A percentile compares a stretch with the other conserved stretches of the same genome.
phyloP scores from a whole-genome alignment of 1,140 invertebrate species.

The Tetramorium parvispinum region DNA sequence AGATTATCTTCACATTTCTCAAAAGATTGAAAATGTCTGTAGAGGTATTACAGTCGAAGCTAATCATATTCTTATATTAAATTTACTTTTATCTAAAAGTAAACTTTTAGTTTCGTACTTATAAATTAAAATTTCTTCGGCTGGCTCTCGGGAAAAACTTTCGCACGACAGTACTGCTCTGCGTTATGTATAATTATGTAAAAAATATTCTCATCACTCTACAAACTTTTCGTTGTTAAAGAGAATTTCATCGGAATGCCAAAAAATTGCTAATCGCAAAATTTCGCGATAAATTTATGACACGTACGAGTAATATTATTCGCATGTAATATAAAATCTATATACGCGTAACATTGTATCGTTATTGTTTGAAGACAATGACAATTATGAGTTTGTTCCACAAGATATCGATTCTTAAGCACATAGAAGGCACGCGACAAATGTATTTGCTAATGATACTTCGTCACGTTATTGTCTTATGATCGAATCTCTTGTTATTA shows the following conservation, averaged over 20 bases:
- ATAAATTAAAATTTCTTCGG: neutral
- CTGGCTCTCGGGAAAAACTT: neutral
- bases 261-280: constrained; percentile 6
- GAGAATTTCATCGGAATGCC: neutral
- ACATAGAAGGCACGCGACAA: constrained; percentile 6
- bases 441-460: neutral
- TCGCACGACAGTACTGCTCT: neutral
- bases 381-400: neutral
- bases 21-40: neutral
- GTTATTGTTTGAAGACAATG: no score
- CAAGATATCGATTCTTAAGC: constrained; percentile 1
- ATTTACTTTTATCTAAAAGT: neutral
- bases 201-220: constrained; percentile 15
- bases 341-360: neutral
- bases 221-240: constrained; percentile 1
- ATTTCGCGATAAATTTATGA: neutral
- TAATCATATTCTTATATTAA: neutral
- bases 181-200: neutral
- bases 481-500: neutral
- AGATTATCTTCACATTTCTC: neutral
- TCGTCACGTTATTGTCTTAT: neutral
- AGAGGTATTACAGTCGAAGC: neutral
- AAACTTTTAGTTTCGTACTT: neutral
- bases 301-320: neutral
- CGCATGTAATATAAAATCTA: constrained; percentile 3